Conservation (phyloP, 2,888 invertebrate genomes). For the Catocala nupta region DNA sequence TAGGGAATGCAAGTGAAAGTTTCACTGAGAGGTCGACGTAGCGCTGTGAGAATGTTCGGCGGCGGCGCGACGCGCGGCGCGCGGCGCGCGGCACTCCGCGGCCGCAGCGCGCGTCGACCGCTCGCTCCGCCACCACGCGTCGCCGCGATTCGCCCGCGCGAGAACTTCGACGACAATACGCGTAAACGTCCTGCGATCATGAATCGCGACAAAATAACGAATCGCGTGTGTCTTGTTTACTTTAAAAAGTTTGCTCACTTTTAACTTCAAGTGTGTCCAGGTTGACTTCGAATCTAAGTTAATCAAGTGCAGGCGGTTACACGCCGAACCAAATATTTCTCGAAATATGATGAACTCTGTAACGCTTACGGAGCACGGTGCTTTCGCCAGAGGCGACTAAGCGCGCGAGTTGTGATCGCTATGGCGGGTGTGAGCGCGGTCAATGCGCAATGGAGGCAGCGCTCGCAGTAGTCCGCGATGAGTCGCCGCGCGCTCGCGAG, state of each 20-base stretch:
- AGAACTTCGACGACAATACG: slow-evolving; percentile 13
- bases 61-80: slow-evolving; percentile 15
- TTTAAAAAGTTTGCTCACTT: neutral
- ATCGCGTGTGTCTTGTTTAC: neutral
- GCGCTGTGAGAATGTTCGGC: neutral
- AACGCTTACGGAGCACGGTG: no score
- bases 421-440: neutral
- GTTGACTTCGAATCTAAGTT: no score
- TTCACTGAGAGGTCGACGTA: neutral
- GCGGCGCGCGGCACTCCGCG: slow-evolving; percentile 33
- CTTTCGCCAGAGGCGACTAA: neutral
- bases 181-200: neutral
- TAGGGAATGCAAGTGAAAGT: slow-evolving; percentile 1
- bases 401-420: slow-evolving; percentile 7
- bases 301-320: no score
- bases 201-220: neutral
- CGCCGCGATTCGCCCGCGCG: neutral
- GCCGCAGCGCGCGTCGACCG: slow-evolving; percentile 26
- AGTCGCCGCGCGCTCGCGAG: slow-evolving; percentile 13
- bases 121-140: slow-evolving; percentile 14
- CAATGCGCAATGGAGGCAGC: no score
- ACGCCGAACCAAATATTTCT: no score
- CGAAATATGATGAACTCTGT: neutral
- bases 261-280: neutral
- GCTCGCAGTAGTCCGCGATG: slow-evolving; percentile 5